Evolutionary conservation across 2,113 vertebrate species (phyloP).

Genomic region (Dicaeum eximium): DNA sequence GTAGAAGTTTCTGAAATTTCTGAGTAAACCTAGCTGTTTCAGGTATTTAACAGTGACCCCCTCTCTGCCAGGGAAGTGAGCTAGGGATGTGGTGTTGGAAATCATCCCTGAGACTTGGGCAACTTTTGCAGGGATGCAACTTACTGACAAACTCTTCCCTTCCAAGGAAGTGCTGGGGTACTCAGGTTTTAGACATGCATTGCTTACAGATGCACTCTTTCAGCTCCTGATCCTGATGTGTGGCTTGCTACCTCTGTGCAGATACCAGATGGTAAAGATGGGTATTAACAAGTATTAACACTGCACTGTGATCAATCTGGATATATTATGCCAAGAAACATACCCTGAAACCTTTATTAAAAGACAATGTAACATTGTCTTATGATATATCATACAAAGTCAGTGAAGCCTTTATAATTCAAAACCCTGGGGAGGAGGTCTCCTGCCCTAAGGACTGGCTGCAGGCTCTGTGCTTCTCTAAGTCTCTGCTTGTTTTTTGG

Average conservation of each 20-base stretch:
- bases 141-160: neutral
- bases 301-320: neutral
- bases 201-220: neutral
- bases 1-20: neutral
- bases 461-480: neutral
- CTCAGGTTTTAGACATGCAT: neutral
- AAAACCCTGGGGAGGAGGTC: neutral
- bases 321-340: neutral
- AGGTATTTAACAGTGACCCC: neutral
- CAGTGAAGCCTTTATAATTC: neutral
- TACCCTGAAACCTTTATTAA: neutral
- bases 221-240: neutral
- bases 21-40: neutral
- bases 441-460: rapidly evolving
- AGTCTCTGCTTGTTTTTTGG: neutral
- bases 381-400: neutral
- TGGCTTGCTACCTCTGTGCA: neutral
- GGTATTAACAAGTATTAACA: neutral
- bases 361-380: neutral
- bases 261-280: neutral
- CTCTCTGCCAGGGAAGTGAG: neutral
- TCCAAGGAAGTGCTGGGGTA: neutral
- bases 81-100: neutral
- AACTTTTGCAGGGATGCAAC: neutral
- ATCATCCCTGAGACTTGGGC: neutral